Conservation (phyloP, 2,888 invertebrate species). For the Helicoverpa assulta region DNA sequence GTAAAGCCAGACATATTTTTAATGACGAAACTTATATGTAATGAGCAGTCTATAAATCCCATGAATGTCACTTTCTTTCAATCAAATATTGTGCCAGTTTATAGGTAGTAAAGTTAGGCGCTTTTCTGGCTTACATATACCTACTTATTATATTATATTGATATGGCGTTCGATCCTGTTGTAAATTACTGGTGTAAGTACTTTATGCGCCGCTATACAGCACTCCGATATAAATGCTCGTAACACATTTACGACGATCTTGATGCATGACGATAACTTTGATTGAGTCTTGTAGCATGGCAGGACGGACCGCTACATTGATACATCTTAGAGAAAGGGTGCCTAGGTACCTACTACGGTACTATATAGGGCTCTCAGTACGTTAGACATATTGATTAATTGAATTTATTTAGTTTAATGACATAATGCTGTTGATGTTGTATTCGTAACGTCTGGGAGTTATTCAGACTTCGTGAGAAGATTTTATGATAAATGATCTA, state of each 20-base stretch:
- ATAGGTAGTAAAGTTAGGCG: not conserved
- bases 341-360: conserved; percentile 46
- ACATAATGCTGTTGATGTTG: conserved; percentile 1
- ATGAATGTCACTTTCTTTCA: not conserved
- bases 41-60: not conserved
- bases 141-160: conserved; percentile 7
- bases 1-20: not conserved
- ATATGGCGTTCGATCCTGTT: conserved; percentile 24
- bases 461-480: no score
- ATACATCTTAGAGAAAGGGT: conserved; percentile 69
- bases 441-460: not conserved
- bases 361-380: conserved; percentile 35
- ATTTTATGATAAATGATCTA: no score
- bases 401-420: conserved; percentile 50
- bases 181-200: conserved; percentile 54
- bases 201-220: conserved; percentile 50
- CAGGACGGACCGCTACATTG: conserved; percentile 68
- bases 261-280: conserved; percentile 70
- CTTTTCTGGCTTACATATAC: not conserved
- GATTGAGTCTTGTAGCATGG: conserved; percentile 67
- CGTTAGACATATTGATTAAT: conserved; percentile 57
- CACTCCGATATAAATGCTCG: conserved; percentile 67
- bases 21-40: not conserved
- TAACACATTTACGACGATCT: conserved; percentile 71
- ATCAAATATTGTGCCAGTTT: not conserved